These are phyloP conservation scores for Aldabrachelys gigantea DNA, from an alignment of 2,113 vertebrate genomes.

Conservation along the genomic window DNA sequence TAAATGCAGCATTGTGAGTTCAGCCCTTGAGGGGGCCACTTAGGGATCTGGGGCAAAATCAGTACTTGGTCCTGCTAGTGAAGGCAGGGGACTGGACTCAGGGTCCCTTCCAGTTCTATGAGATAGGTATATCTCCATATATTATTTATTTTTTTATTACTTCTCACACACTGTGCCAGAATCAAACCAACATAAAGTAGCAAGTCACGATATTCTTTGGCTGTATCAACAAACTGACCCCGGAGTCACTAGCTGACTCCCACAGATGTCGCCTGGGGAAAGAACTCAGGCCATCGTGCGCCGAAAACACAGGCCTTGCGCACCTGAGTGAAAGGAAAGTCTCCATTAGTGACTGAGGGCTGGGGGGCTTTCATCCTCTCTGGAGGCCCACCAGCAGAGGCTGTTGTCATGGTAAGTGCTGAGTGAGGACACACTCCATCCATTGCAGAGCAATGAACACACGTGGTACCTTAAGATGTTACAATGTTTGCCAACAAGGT, in stretches of 20 bases:
- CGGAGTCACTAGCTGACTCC: background rate
- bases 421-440: background rate
- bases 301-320: background rate
- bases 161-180: background rate
- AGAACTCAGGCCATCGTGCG: background rate
- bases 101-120: too few relatives aligned
- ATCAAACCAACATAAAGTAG: background rate
- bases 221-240: background rate
- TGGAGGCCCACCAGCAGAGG: too few relatives aligned
- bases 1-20: too few relatives aligned
- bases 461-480: too few relatives aligned
- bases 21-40: too few relatives aligned
- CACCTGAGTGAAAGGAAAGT: background rate
- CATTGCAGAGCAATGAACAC: background rate
- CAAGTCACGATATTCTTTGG: background rate
- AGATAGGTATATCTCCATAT: too few relatives aligned
- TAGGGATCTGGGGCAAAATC: too few relatives aligned
- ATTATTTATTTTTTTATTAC: too few relatives aligned
- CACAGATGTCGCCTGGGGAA: background rate
- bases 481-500: too few relatives aligned
- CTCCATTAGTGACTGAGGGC: background rate
- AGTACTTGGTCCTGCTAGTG: too few relatives aligned
- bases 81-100: too few relatives aligned
- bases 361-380: background rate
- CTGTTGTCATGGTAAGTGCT: background rate